Conservation (phyloP, 2,797 vertebrate species). For the Oophaga sylvatica region DNA sequence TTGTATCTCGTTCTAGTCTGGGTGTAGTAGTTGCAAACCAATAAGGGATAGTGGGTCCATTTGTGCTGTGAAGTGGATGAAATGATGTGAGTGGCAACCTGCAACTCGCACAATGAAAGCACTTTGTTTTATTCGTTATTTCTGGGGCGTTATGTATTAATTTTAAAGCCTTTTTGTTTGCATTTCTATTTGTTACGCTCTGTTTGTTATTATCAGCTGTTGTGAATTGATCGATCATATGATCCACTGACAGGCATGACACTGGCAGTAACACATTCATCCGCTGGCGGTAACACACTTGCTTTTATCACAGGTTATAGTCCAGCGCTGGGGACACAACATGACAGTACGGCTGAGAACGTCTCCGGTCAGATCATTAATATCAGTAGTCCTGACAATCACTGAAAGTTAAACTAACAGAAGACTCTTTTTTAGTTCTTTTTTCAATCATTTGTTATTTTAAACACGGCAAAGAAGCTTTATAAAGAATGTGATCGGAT, state of each 20-base stretch:
- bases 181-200: too few species aligned
- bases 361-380: not conserved
- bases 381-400: constrained; percentile 20
- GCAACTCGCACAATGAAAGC: too few species aligned
- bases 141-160: too few species aligned
- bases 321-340: not conserved
- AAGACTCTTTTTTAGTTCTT: constrained; percentile 68
- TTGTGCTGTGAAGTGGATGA: too few species aligned
- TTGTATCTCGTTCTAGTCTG: too few species aligned
- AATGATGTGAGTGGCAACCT: too few species aligned
- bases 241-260: not conserved
- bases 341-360: not conserved
- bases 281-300: not conserved
- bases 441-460: constrained; percentile 73
- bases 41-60: too few species aligned
- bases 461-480: constrained; percentile 68
- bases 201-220: too few species aligned
- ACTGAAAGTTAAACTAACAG: not conserved
- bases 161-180: too few species aligned
- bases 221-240: not conserved
- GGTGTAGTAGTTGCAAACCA: too few species aligned
- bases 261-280: not conserved
- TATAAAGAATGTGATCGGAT: constrained; percentile 67
- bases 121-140: too few species aligned
- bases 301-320: not conserved